These are phyloP conservation scores for Parnassius orleans DNA, from an alignment of 2,888 invertebrate species.

Conservation along the genomic window DNA sequence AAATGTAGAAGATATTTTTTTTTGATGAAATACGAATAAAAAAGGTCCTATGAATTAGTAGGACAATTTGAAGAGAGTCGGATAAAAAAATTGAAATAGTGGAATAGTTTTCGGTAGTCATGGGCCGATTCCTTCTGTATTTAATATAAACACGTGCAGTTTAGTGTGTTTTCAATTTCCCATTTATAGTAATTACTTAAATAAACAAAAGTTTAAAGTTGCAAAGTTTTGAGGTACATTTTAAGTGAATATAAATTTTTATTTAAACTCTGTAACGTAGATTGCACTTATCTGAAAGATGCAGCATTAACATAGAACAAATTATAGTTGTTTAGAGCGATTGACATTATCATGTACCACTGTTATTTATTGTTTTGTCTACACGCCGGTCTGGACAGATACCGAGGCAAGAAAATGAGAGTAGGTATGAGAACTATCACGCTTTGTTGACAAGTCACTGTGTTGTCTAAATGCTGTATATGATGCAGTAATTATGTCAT, in stretches of 20 bases:
- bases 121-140: no score
- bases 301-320: conserved; percentile 9
- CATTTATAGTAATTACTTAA: no score
- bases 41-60: no score
- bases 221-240: no score
- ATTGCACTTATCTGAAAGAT: conserved; percentile 16
- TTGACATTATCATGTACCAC: conserved; percentile 19
- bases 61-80: no score
- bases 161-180: no score
- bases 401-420: conserved; percentile 11
- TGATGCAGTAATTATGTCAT: not conserved
- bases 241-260: conserved; percentile 7
- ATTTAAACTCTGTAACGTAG: conserved; percentile 1
- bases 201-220: no score
- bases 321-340: conserved; percentile 20
- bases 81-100: no score
- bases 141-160: no score
- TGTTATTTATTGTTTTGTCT: conserved; percentile 24
- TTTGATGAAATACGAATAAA: no score
- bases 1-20: no score
- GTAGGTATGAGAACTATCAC: conserved; percentile 16
- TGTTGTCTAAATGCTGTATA: not conserved
- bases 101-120: no score
- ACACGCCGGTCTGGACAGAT: conserved; percentile 9
- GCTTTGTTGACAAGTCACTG: conserved; percentile 5